These are phyloP conservation scores for Muscina levida DNA, from an alignment of 2,888 invertebrate species.

Conservation along the genomic window DNA sequence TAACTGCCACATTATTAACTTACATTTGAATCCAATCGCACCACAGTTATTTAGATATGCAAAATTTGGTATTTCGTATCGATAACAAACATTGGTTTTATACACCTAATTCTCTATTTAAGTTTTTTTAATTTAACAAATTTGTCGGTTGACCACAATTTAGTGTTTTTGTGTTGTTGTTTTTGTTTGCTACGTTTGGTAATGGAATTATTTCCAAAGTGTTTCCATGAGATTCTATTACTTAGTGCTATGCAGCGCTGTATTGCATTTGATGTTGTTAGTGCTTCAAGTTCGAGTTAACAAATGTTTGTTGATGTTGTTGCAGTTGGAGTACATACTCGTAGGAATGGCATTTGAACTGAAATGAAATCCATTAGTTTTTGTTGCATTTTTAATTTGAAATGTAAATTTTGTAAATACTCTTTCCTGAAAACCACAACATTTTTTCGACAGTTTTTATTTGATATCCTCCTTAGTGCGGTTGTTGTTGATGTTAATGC, in stretches of 20 bases:
- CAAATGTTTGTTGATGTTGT: slow-evolving; percentile 9
- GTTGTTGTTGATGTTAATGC: slow-evolving; percentile 10
- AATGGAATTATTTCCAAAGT: slow-evolving; percentile 53
- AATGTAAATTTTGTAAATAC: slow-evolving; percentile 62
- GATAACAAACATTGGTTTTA: too few species aligned
- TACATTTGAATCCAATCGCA: not conserved
- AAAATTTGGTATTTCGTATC: too few species aligned
- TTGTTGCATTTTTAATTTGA: slow-evolving; percentile 66
- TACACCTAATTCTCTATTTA: slow-evolving; percentile 1
- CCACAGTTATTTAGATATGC: too few species aligned
- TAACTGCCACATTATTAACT: too few species aligned
- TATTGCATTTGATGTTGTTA: slow-evolving; percentile 47
- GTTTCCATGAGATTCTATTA: slow-evolving; percentile 17
- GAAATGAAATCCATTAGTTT: slow-evolving; percentile 65
- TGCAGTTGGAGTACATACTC: slow-evolving; percentile 38
- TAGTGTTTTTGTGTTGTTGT: slow-evolving; percentile 21
- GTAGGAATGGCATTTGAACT: slow-evolving; percentile 57
- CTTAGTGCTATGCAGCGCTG: slow-evolving; percentile 7
- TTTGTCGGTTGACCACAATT: slow-evolving; percentile 41
- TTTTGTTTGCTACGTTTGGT: slow-evolving; percentile 30
- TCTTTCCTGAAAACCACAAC: slow-evolving; percentile 52
- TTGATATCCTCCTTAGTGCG: not conserved
- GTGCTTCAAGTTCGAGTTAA: slow-evolving; percentile 47
- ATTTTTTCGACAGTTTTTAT: slow-evolving; percentile 31
- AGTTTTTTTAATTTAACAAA: slow-evolving; percentile 26